Percentiles rank a stretch among this genome's conserved stretches.
phyloP scores from a whole-genome alignment of 2,113 vertebrate genomes.

The Actenoides lindsayi region DNA sequence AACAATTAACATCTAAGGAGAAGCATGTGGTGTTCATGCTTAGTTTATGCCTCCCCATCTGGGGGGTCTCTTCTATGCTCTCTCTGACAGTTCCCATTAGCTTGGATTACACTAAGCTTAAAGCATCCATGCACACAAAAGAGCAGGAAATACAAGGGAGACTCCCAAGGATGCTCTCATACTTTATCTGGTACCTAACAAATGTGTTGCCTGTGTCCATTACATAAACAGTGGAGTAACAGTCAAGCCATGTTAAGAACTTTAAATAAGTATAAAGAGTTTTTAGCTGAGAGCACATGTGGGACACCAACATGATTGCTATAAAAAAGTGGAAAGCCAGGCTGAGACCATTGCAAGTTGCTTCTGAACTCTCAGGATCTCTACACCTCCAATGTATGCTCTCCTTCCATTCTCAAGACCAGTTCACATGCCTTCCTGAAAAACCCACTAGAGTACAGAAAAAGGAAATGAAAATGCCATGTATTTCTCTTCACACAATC shows the following conservation, averaged over 20 bases:
- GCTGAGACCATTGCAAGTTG: neutral
- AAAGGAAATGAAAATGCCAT: neutral
- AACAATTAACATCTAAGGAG: conserved; percentile 34
- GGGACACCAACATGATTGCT: neutral
- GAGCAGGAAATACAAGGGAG: neutral
- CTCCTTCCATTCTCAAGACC: neutral
- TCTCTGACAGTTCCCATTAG: conserved; percentile 22
- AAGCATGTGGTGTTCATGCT: neutral
- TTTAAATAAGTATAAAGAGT: neutral
- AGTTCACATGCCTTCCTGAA: neutral
- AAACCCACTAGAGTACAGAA: neutral
- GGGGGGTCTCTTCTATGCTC: neutral
- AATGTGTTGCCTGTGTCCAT: neutral
- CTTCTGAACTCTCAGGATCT: neutral
- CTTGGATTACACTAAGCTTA: conserved; percentile 25
- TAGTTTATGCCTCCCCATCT: neutral
- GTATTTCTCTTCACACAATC: neutral
- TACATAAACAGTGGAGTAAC: neutral
- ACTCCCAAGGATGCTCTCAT: neutral
- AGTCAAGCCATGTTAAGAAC: neutral
- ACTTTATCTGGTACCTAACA: neutral
- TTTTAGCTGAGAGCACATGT: neutral
- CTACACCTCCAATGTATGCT: neutral
- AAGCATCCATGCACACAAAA: neutral
- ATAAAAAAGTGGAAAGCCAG: neutral